Conservation (phyloP, 2,888 invertebrate genomes). For the Julus scanicus region DNA sequence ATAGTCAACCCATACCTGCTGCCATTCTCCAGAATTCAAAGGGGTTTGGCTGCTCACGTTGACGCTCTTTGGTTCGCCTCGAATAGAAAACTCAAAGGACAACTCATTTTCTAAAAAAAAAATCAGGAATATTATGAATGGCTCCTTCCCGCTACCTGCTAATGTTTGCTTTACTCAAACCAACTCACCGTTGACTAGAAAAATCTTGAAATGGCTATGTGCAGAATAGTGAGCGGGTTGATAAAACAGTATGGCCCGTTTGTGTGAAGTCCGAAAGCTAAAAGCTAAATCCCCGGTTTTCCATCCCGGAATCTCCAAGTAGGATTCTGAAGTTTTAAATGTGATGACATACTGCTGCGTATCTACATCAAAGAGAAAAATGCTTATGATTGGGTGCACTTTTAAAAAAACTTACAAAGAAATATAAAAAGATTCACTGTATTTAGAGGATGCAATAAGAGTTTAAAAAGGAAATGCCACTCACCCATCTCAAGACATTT, state of each 20-base stretch:
- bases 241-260: constrained; percentile 87
- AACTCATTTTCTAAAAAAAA: constrained; percentile 78
- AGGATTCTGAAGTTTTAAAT: constrained; percentile 91
- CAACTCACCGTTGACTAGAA: constrained; percentile 75
- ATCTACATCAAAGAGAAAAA: constrained; percentile 71
- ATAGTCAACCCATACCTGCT: constrained; percentile 95
- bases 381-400: too few relatives aligned
- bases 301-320: constrained; percentile 94
- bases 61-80: constrained; percentile 82
- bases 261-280: constrained; percentile 91
- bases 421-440: too few relatives aligned
- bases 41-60: constrained; percentile 84
- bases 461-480: constrained; percentile 63
- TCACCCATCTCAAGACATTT: constrained; percentile 95
- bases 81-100: constrained; percentile 89
- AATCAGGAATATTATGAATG: not conserved
- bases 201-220: constrained; percentile 92
- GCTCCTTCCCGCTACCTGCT: not conserved
- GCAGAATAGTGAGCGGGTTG: constrained; percentile 90
- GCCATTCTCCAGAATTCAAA: constrained; percentile 94
- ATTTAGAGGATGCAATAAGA: not conserved
- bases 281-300: constrained; percentile 91
- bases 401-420: too few relatives aligned
- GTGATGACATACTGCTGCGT: constrained; percentile 93
- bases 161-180: not conserved